These are phyloP conservation scores for Actinia equina DNA, from an alignment of 64 coral and sea anemone genomes.

Conservation along the genomic window DNA sequence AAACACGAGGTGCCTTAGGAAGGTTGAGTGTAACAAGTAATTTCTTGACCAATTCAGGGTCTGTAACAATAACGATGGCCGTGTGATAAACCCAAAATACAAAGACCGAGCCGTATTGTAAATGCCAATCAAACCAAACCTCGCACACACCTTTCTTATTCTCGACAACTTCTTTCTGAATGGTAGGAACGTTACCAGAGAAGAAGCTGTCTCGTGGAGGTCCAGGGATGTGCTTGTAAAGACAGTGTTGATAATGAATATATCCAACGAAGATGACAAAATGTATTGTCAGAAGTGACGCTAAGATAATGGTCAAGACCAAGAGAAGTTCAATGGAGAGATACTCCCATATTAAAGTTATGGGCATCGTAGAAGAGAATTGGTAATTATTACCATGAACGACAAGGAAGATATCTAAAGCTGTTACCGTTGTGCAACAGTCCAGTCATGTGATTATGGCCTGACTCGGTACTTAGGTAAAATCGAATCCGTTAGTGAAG, in stretches of 20 bases:
- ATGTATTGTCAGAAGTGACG: background rate
- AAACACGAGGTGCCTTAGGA: conserved; percentile 30
- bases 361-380: background rate
- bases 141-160: background rate
- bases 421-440: background rate
- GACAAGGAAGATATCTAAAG: background rate
- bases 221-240: conserved; percentile 57
- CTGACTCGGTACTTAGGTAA: too few relatives aligned
- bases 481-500: too few relatives aligned
- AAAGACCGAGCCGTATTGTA: conserved; percentile 24
- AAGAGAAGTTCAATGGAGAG: background rate
- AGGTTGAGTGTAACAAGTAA: conserved; percentile 37
- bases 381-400: background rate
- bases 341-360: background rate
- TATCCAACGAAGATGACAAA: conserved; percentile 30
- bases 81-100: conserved; percentile 55
- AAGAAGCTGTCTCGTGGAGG: conserved; percentile 61
- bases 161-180: conserved; percentile 12
- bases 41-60: conserved; percentile 58
- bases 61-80: conserved; percentile 16
- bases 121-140: conserved; percentile 43
- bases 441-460: background rate
- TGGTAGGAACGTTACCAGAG: conserved; percentile 27
- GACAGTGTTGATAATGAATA: conserved; percentile 35
- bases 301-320: background rate